Percentiles rank a stretch among this genome's conserved stretches.
phyloP scores from a whole-genome alignment of 2,797 vertebrate genomes.

The Pogoniulus pusillus region DNA sequence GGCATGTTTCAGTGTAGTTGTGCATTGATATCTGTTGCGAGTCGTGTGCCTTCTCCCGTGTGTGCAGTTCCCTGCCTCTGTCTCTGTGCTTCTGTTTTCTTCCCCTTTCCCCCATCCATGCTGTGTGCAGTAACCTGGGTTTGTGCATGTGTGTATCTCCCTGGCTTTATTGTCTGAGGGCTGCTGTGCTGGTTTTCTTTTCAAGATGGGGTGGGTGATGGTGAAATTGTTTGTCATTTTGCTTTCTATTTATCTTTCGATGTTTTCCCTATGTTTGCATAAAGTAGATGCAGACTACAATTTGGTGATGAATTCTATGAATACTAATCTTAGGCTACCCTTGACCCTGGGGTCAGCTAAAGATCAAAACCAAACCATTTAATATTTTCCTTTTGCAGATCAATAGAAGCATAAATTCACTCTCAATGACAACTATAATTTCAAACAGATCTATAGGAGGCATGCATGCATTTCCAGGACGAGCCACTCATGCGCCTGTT shows the following conservation, averaged over 20 bases:
- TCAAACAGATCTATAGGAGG: constrained; percentile 97
- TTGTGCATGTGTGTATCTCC: constrained; percentile 22
- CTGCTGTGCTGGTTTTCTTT: not conserved
- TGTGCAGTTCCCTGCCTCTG: constrained; percentile 45
- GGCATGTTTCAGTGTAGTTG: not conserved
- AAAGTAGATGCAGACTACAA: constrained; percentile 87
- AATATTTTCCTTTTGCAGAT: constrained; percentile 99
- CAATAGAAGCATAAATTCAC: constrained; percentile 98
- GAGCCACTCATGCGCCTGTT: constrained; percentile 75
- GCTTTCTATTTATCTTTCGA: constrained; percentile 69
- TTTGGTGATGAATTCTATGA: constrained; percentile 92
- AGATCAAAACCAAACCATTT: constrained; percentile 98
- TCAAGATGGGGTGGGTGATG: not conserved
- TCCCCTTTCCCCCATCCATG: not conserved
- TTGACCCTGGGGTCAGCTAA: constrained; percentile 94
- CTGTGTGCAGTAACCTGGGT: constrained; percentile 50
- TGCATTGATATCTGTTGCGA: constrained; percentile 25
- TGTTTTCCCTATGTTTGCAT: constrained; percentile 83
- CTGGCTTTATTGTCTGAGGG: not conserved
- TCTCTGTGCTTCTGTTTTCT: constrained; percentile 11
- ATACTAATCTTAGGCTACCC: constrained; percentile 98
- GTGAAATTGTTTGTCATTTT: constrained; percentile 70
- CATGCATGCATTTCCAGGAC: constrained; percentile 83
- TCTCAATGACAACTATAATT: constrained; percentile 99
- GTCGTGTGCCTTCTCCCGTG: constrained; percentile 24